phyloP scores from a whole-genome alignment of 2,888 invertebrate species.

The Drosophila kuntzei region DNA sequence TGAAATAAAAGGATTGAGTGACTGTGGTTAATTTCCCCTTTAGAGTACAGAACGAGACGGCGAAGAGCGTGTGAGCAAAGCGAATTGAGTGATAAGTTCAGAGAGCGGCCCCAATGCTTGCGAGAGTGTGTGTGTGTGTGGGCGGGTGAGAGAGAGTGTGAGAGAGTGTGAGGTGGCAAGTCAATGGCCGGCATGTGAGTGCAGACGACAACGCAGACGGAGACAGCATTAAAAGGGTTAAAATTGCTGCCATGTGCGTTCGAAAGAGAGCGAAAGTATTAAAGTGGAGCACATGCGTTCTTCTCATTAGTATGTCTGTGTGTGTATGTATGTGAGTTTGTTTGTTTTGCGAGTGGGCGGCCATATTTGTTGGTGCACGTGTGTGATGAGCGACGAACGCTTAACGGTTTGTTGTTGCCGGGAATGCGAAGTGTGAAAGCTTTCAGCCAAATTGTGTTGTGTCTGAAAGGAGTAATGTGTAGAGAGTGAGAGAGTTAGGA shows the following conservation, averaged over 20 bases:
- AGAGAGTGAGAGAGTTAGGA: neutral
- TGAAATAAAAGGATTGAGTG: constrained; percentile 55
- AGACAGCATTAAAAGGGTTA: constrained; percentile 84
- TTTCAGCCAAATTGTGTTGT: constrained; percentile 57
- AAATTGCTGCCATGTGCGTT: constrained; percentile 66
- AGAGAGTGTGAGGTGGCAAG: constrained; percentile 42
- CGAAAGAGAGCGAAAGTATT: constrained; percentile 77
- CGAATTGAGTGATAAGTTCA: constrained; percentile 47
- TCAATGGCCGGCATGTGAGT: constrained; percentile 68
- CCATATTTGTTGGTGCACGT: constrained; percentile 55
- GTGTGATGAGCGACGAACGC: constrained; percentile 14
- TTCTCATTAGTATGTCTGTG: constrained; percentile 27
- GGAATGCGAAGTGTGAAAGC: constrained; percentile 30
- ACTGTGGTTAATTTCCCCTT: constrained; percentile 47
- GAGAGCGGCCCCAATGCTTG: constrained; percentile 50
- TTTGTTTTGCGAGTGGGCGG: constrained; percentile 40
- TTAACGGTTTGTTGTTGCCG: constrained; percentile 55
- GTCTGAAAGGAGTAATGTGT: constrained; percentile 58
- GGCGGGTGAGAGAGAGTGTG: constrained; percentile 7
- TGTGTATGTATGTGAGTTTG: constrained; percentile 14
- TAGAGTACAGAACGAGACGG: constrained; percentile 38
- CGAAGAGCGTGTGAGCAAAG: constrained; percentile 46
- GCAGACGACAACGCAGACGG: constrained; percentile 76
- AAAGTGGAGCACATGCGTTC: constrained; percentile 73
- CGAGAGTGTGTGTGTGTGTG: constrained; percentile 14